Percentiles rank a stretch among this genome's conserved stretches.
phyloP scores from a whole-genome alignment of 2,113 vertebrate species.

The cattle (Bos taurus) region DNA sequence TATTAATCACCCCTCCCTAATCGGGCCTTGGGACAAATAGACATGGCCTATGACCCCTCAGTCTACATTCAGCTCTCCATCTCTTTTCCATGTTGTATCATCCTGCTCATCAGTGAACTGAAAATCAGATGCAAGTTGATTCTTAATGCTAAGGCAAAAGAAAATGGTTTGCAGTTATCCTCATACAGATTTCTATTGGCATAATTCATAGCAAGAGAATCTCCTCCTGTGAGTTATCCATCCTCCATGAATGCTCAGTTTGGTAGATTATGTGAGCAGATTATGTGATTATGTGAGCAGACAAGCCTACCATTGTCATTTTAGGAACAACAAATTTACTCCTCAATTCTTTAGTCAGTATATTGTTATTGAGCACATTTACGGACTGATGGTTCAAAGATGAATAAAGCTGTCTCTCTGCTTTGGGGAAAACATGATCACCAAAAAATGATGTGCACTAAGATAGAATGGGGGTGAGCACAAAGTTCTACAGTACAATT shows the following conservation, averaged over 20 bases:
- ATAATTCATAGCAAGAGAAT: background rate
- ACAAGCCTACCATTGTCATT: background rate
- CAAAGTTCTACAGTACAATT: background rate
- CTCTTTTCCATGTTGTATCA: background rate
- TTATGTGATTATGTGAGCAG: background rate
- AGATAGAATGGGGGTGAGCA: background rate
- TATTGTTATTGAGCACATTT: background rate
- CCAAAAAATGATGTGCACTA: background rate
- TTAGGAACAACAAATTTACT: background rate
- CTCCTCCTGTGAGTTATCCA: background rate
- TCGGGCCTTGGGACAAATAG: background rate
- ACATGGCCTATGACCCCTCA: background rate
- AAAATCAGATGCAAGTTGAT: background rate
- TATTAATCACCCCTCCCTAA: background rate
- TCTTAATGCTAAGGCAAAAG: background rate
- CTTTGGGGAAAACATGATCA: background rate
- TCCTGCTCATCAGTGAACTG: background rate
- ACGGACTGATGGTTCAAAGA: background rate
- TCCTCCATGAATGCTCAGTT: background rate
- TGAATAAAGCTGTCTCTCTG: background rate
- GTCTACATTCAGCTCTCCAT: background rate
- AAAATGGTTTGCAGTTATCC: conserved; percentile 15
- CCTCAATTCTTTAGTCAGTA: background rate
- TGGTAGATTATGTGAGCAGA: background rate
- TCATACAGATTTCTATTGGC: background rate